Base-by-base conservation (phyloP, 2,888 invertebrate genomes). In the Cephus pygmeus region DNA sequence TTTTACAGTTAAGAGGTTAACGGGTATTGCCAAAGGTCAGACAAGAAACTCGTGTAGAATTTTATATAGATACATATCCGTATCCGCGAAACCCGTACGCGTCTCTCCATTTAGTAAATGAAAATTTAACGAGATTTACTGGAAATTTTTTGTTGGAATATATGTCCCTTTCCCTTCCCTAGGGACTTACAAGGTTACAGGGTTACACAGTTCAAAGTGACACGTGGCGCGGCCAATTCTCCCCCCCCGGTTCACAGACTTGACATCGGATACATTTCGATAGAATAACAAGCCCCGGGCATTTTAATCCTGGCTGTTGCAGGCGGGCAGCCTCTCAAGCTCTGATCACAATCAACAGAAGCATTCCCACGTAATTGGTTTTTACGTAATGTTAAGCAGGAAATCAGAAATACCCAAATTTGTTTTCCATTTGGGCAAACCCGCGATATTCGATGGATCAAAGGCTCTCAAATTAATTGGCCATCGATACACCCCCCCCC, bases 341-440 rank as follows among this genome's bases (percentile, higher is more conserved):
- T 79, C 83, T 81, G 86, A 87, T 88, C 84, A 85, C 87, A 87
- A 89, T 89, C 89, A 86, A 87, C 89, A 88, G 86, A 89, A 79
- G 86, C 88, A 90, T 90, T 90, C 90, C 85, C 86, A 82, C 83
- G 88, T 90, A 90, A 91, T 91, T 91, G 89, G 87, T 90, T 91
- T 91, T 91, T 89, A 88, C 88, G 88, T 88, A 88, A 90, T 90
- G 89, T 84, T 89, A 89, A 90, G 84, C 86, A 86, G 80, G 80
- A 80, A 79, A 84, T 85, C 84, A 81, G 80, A 80, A 79, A 82
- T 84, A 81, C 82, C 82, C 79, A 79, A 79, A 85, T 86, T 87
- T 85, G 87, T 87, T 89, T 89, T 89, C 89, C 89, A 84, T 88
- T 83, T 84, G 87, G 85, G 85, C 87, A 87, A 86, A 83, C 85